Base-by-base conservation (phyloP, 2,888 invertebrate species). In the Oscheius sp. region DNA sequence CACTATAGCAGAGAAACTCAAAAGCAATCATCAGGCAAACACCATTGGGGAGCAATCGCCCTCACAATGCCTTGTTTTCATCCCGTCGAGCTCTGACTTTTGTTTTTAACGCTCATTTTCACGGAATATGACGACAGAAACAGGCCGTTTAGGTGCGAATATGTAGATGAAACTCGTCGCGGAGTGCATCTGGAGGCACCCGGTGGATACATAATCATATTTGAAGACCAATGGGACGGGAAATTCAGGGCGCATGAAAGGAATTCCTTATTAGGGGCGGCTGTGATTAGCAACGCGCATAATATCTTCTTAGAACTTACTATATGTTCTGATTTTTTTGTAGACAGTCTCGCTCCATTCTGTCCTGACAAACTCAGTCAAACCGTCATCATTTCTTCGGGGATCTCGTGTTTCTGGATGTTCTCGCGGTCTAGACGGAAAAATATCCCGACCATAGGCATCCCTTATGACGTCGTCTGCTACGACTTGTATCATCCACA, bases 291-390 rank as follows among this genome's bases (percentile, higher is more conserved):
- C 44, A 59, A 41, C 59, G 44, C 12, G 44, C 59, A 59, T 41
- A 59, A 59, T 20, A 57, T 28, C 26, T 41, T 44, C 6, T 9
- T 5, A 8, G 12, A 72, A 77, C 79, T 75, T 49, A 80, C 79
- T 77, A 68, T 76, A 80, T n/a, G 79, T 80, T 22, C 79, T 56
- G 24, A 75, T 59, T 44, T 77, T 77, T 64, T 75, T 76, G 64
- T 80, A 80, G 66, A 71, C 74, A 4, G 71, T 70, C 41, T 80
- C 76, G n/a, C 65, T 67, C 59, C 70, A 77, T 64, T 75, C 73
- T 0, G 74, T 77, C 9, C 79, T 45, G 22, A 80, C 76, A 51
- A 80, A 80, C 33, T 80, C 75, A 3, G 76, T 75, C 38, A 70
- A 69, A 22, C 72, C 77, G 33, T 80, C 76, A 24, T 70, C 73